Conservation (phyloP, 2,888 invertebrate genomes). For the Xestoiulus laeticollis region DNA sequence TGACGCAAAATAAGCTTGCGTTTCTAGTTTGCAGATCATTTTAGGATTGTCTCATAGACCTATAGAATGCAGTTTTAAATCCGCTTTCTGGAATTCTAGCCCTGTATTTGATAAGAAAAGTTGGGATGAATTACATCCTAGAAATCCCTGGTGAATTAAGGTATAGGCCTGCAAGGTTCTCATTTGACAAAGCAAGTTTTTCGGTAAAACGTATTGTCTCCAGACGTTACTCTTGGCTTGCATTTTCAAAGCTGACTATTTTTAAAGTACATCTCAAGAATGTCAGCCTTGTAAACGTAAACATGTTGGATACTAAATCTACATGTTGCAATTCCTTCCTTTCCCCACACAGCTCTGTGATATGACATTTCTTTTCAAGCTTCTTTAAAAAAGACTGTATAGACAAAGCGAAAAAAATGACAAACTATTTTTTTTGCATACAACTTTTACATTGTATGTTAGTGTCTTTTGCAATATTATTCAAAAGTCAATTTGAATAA, state of each 20-base stretch:
- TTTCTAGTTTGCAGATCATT: background rate
- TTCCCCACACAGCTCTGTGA: no score
- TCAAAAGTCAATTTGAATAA: no score
- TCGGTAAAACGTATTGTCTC: background rate
- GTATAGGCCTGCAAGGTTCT: background rate
- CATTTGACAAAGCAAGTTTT: background rate
- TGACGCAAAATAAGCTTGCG: background rate
- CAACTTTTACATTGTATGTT: no score
- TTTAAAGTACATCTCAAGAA: background rate
- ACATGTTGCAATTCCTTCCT: background rate
- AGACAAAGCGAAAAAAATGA: no score
- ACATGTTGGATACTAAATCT: background rate
- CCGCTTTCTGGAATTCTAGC: background rate
- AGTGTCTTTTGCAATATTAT: no score
- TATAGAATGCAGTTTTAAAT: background rate
- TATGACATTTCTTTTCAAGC: no score
- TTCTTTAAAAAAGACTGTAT: no score
- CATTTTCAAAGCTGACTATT: background rate
- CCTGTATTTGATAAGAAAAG: background rate
- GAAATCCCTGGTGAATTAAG: background rate
- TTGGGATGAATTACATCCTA: background rate
- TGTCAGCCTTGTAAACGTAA: background rate
- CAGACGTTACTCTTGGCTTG: background rate
- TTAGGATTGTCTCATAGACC: background rate
- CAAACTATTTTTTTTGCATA: no score